Evolutionary conservation across 1,140 invertebrate species (phyloP), one percentile per base, ranked within the genome.

Genomic region (Drosophila seguyi): DNA sequence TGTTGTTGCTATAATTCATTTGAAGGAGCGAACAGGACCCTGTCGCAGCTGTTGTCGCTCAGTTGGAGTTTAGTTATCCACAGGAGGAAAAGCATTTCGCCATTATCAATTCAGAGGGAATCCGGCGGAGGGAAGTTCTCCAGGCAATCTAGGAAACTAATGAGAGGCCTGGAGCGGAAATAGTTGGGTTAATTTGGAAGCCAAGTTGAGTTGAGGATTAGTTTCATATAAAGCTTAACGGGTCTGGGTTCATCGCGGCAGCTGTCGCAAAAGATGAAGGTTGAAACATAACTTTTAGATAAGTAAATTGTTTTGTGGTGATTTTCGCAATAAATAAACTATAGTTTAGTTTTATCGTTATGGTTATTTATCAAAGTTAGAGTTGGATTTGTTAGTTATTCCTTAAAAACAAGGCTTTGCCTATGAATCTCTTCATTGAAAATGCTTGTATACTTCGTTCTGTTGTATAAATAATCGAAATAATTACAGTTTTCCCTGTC

Each of bases 1-100:
- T 68, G 68, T 66, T 71, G 60, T 47, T 59, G 75, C 47, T 79
- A 76, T 75, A 76, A 76, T 75, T 73, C 78, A 79, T 79, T 80
- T 88, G 53, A 38, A 50, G 53, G 44, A 73, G 67, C 53, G n/a
- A 72, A 59, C 53, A 59, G 52, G 67, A 72, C 68, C 57, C 66
- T 72, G 66, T 72, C 66, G 66, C 68, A 72, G 68, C 68, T 72
- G 68, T 72, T 72, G 68, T 73, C 67, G 53, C 69, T 73, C 69
- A 73, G 66, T 59, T 72, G 67, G 22, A 73, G 67, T 50, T 72
- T 31, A 50, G 38, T 72, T 45, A 22, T 39, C 25, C 18, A 34
- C 18, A n/a, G 50, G 13, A 34, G 41, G 53, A 25, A 27, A 68
- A 68, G n/a, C 29, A 45, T 69, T 71, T 69, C n/a, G 20, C 45